A percentile compares a stretch with the other conserved stretches of the same genome.
Evolutionary conservation across 2,888 invertebrate species (phyloP).

Genomic region (Leptinotarsa rubiginosa): DNA sequence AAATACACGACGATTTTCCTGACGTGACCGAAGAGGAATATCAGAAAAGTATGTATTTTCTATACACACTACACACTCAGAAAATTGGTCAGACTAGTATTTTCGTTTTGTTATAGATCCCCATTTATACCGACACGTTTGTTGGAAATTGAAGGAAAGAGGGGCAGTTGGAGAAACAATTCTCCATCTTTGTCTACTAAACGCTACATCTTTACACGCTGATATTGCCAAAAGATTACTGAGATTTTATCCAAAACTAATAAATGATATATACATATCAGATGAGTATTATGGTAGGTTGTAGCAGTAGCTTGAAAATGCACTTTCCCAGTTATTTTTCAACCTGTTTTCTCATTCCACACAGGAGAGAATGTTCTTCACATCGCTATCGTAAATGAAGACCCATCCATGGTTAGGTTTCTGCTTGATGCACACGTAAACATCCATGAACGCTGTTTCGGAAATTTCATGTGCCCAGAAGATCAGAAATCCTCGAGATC

Average conservation of each 20-base stretch:
- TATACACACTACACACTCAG: not conserved
- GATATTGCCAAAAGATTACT: conserved; percentile 93
- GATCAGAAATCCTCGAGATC: conserved; percentile 93
- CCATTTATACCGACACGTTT: conserved; percentile 82
- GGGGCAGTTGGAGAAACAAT: conserved; percentile 97
- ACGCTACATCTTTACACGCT: conserved; percentile 90
- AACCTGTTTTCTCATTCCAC: conserved; percentile 5
- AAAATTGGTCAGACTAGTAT: not conserved
- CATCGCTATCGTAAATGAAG: conserved; percentile 98
- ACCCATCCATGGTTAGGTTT: conserved; percentile 97
- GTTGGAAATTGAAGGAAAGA: conserved; percentile 91
- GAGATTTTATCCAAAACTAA: conserved; percentile 92
- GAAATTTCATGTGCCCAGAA: conserved; percentile 97
- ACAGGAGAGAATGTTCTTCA: conserved; percentile 93
- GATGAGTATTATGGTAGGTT: conserved; percentile 94
- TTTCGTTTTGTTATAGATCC: conserved; percentile 68
- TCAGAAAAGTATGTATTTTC: conserved; percentile 61
- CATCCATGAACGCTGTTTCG: conserved; percentile 92
- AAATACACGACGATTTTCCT: conserved; percentile 82
- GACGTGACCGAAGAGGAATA: conserved; percentile 69
- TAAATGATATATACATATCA: conserved; percentile 94
- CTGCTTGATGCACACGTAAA: conserved; percentile 91
- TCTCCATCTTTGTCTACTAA: conserved; percentile 91
- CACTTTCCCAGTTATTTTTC: not conserved
- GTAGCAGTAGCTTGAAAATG: no score